These are phyloP conservation scores for Drosophila grimshawi DNA, from an alignment of 1,140 invertebrate genomes.

Conservation along the genomic window DNA sequence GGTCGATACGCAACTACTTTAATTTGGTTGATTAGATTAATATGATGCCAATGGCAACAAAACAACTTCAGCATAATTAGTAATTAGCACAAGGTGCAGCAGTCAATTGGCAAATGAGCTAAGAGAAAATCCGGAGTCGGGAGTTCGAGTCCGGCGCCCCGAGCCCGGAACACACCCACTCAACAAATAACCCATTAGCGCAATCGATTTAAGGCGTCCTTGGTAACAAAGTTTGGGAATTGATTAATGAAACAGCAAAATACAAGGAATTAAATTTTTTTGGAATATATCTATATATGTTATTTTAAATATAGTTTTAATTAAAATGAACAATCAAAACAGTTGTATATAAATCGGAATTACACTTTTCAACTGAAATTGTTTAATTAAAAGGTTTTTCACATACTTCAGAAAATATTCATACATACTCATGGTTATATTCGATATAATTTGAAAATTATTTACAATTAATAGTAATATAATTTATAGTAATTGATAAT, in stretches of 20 bases:
- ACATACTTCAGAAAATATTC: too few species aligned
- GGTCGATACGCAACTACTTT: not conserved
- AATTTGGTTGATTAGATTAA: constrained; percentile 4
- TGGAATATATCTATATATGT: too few species aligned
- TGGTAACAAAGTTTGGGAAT: not conserved
- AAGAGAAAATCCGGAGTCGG: not conserved
- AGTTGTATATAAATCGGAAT: too few species aligned
- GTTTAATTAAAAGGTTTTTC: too few species aligned
- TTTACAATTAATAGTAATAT: not conserved
- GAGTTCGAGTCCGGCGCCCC: too few species aligned
- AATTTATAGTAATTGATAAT: not conserved
- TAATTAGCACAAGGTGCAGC: constrained; percentile 7
- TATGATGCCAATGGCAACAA: not conserved
- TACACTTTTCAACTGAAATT: too few species aligned
- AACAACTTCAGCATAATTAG: not conserved
- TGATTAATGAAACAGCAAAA: too few species aligned
- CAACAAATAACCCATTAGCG: constrained; percentile 13
- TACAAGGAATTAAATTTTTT: too few species aligned
- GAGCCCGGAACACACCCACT: not conserved
- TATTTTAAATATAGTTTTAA: too few species aligned
- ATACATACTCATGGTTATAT: too few species aligned
- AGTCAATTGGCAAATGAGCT: not conserved
- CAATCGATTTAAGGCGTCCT: not conserved
- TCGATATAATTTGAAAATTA: not conserved
- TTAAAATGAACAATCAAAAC: too few species aligned